Evolutionary conservation across 2,113 vertebrate genomes (phyloP), one percentile per base, ranked within the genome.

Genomic region (Hyperoodon ampullatus): DNA sequence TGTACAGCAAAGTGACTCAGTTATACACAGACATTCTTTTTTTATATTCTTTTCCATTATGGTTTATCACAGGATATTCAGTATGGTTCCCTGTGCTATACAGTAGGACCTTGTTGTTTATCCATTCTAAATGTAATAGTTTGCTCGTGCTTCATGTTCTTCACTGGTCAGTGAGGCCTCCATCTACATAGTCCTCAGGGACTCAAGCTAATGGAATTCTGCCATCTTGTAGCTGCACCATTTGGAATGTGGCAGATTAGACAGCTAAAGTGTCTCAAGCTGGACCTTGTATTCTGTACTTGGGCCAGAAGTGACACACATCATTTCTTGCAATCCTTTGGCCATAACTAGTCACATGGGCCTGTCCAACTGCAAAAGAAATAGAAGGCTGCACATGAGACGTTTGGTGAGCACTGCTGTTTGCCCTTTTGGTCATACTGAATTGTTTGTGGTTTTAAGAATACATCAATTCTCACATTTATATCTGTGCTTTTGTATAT

Each of bases 241-340:
- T 65, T 95, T 89, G 72, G 26, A 89, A 75, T 14, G 47, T n/a
- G 19, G 28, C 21, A 58, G 30, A 88, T 88, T 63, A 95, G 26
- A 66, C 13, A 82, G 74, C 42, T 33, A 42, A 66, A 90, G 50
- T 30, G 24, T 87, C 55, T 86, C 35, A 87, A 65, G 44, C 2
- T 72, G 30, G 23, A 63, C 21, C 33, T 83, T 80, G 5, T 35
- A 2, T 78, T 74, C 19, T 35, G 2, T 85, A n/a, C 42, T 95
- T 86, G 63, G 61, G 24, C 50, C 15, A 72, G 77, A 92, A 78
- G 55, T 78, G 75, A 65, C 61, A 72, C 9, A 63, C 26, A 58
- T 58, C 19, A 78, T 96, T 93, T 94, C 50, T 68, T 93, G 42
- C 6, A 47, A n/a, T 87, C 42, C 9, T 90, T 82, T 95, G 81